Evolutionary conservation across 2,797 vertebrate genomes (phyloP).

Genomic region (Eptatretus atami): DNA sequence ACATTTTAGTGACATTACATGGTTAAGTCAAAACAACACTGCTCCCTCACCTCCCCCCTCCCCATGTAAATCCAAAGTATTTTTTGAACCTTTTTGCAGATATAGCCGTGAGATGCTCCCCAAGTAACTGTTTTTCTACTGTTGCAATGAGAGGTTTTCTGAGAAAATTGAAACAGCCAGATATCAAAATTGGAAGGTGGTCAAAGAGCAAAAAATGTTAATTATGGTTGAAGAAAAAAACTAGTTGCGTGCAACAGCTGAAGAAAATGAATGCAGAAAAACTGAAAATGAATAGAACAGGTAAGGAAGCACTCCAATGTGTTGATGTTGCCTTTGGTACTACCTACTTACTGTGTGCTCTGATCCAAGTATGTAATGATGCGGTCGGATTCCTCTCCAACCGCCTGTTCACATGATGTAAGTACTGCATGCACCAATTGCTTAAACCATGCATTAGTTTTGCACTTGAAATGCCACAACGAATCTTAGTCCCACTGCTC

Average conservation of each 20-base stretch:
- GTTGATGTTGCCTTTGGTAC: not conserved
- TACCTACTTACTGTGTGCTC: conserved; percentile 56
- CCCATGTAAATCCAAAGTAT: not conserved
- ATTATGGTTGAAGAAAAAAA: too few species aligned
- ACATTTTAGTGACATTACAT: too few species aligned
- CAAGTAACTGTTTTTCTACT: conserved; percentile 86
- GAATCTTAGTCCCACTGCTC: conserved; percentile 9
- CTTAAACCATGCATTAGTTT: too few species aligned
- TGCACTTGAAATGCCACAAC: not conserved
- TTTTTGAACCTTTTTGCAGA: conserved; percentile 95
- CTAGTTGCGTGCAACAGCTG: too few species aligned
- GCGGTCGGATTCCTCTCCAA: conserved; percentile 90
- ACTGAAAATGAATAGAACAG: too few species aligned
- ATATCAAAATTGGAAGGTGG: conserved; percentile 8
- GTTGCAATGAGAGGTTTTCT: conserved; percentile 90
- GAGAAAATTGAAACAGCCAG: conserved; percentile 4
- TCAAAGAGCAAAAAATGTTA: too few species aligned
- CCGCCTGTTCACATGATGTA: conserved; percentile 91
- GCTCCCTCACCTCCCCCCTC: too few species aligned
- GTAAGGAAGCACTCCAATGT: not conserved
- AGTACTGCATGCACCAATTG: conserved; percentile 31
- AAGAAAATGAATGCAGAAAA: too few species aligned
- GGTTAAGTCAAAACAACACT: too few species aligned
- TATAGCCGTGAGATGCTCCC: conserved; percentile 86
- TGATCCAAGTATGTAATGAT: conserved; percentile 97